Evolutionary conservation across 1,140 invertebrate genomes (phyloP).

Genomic region (Chymomyza costata): DNA sequence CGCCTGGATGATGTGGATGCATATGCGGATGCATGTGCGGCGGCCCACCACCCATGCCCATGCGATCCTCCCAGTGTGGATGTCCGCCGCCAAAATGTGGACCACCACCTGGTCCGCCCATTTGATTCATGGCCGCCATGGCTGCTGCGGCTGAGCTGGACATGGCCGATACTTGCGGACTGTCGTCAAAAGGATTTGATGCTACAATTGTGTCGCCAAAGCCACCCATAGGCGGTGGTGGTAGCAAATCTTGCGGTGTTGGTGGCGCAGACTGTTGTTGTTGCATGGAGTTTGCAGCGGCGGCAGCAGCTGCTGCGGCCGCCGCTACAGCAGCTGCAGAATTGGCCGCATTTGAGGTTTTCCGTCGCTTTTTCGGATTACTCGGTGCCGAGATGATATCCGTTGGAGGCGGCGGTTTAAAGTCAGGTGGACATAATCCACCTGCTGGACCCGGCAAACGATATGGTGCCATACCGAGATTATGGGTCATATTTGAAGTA

Average conservation of each 20-base stretch:
- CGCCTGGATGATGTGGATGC: conserved; percentile 76
- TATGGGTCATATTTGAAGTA: conserved; percentile 80
- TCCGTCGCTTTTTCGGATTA: conserved; percentile 82
- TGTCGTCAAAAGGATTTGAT: conserved; percentile 97
- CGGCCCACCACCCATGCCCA: conserved; percentile 77
- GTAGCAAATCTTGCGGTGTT: conserved; percentile 83
- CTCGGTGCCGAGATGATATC: conserved; percentile 79
- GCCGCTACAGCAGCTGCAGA: conserved; percentile 67
- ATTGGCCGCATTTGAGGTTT: conserved; percentile 79
- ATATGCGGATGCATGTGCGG: conserved; percentile 76
- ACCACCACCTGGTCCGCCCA: conserved; percentile 43
- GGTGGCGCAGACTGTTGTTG: conserved; percentile 77
- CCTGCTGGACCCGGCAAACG: conserved; percentile 81
- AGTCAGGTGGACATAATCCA: conserved; percentile 78
- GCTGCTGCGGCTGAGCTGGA: conserved; percentile 75
- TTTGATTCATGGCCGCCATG: conserved; percentile 78
- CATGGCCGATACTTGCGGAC: conserved; percentile 78
- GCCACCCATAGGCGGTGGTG: conserved; percentile 88
- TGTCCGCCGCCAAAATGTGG: conserved; percentile 49
- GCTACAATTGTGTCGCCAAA: conserved; percentile 96
- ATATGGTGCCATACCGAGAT: conserved; percentile 82
- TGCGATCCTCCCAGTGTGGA: conserved; percentile 76
- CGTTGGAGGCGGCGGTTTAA: conserved; percentile 79
- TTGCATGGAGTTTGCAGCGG: conserved; percentile 76
- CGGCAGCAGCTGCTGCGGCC: conserved; percentile 70